These are phyloP conservation scores for Ptychochromis oligacanthus DNA, from an alignment of 2,113 vertebrate species.

Conservation along the genomic window DNA sequence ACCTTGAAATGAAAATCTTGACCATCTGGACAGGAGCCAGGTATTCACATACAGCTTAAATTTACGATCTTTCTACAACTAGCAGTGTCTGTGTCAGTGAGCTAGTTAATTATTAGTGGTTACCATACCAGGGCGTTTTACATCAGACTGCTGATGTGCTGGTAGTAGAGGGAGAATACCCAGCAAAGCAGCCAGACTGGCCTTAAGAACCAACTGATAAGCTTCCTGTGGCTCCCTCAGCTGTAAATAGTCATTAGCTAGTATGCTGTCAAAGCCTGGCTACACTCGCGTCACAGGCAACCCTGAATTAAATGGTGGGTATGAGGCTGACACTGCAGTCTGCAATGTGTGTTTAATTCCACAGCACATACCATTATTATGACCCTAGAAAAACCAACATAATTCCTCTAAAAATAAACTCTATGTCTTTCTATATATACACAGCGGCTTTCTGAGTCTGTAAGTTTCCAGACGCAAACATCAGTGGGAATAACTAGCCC, in stretches of 20 bases:
- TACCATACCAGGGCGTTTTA: not conserved
- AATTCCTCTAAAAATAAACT: slow-evolving; percentile 26
- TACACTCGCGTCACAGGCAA: slow-evolving; percentile 7
- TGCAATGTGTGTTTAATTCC: slow-evolving; percentile 6
- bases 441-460: not conserved
- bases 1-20: not conserved
- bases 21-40: not conserved
- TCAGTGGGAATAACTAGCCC: slow-evolving; percentile 36
- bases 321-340: slow-evolving; percentile 16
- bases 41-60: not conserved
- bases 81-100: not conserved
- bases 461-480: slow-evolving; percentile 29
- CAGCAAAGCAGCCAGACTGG: slow-evolving; percentile 24
- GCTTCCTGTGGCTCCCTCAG: slow-evolving; percentile 14
- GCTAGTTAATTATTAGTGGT: not conserved
- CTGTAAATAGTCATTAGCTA: slow-evolving; percentile 66
- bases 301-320: slow-evolving; percentile 26
- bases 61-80: not conserved
- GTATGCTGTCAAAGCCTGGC: slow-evolving; percentile 12
- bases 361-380: slow-evolving; percentile 18
- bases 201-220: slow-evolving; percentile 27
- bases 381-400: slow-evolving; percentile 11
- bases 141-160: slow-evolving; percentile 27
- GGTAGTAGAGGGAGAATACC: slow-evolving; percentile 7
- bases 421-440: not conserved